A percentile compares a stretch with the other conserved stretches of the same genome.
Evolutionary conservation across 2,888 invertebrate species (phyloP).

Genomic region (Trissolcus brochymenae): DNA sequence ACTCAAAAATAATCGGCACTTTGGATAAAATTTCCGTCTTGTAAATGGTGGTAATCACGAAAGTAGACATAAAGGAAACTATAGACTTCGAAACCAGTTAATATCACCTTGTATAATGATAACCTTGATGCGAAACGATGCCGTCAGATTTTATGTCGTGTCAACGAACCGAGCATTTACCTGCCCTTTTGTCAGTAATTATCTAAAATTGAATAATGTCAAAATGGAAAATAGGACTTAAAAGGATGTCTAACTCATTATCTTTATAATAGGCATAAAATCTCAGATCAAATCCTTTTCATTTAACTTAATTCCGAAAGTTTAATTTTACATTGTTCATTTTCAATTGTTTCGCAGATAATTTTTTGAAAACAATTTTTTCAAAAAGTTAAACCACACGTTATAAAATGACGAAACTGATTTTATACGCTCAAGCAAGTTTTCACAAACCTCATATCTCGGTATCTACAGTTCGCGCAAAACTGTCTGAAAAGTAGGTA

Average conservation of each 20-base stretch:
- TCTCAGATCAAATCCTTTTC: too few relatives aligned
- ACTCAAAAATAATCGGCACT: constrained; percentile 5
- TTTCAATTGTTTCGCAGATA: too few relatives aligned
- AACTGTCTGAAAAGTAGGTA: constrained; percentile 52
- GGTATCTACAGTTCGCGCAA: constrained; percentile 43
- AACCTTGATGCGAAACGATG: constrained; percentile 59
- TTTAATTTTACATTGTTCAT: too few relatives aligned
- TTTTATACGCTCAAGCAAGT: constrained; percentile 39
- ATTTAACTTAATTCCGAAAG: neutral
- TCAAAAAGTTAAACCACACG: constrained; percentile 23
- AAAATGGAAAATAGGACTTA: constrained; percentile 29
- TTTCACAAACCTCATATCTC: constrained; percentile 49
- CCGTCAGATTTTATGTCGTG: constrained; percentile 51
- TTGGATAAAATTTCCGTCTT: constrained; percentile 23
- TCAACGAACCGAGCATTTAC: constrained; percentile 38
- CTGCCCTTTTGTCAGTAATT: constrained; percentile 42
- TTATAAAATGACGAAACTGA: constrained; percentile 39
- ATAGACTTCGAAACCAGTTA: constrained; percentile 55
- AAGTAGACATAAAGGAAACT: constrained; percentile 39
- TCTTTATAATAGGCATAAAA: constrained; percentile 1
- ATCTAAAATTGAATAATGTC: constrained; percentile 37
- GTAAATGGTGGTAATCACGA: constrained; percentile 35
- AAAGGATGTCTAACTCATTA: constrained; percentile 29
- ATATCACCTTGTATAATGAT: constrained; percentile 60
- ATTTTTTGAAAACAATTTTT: too few relatives aligned